Evolutionary conservation across 2,113 vertebrate genomes (phyloP), one percentile per base, ranked within the genome.

Genomic region (Odontesthes bonariensis): DNA sequence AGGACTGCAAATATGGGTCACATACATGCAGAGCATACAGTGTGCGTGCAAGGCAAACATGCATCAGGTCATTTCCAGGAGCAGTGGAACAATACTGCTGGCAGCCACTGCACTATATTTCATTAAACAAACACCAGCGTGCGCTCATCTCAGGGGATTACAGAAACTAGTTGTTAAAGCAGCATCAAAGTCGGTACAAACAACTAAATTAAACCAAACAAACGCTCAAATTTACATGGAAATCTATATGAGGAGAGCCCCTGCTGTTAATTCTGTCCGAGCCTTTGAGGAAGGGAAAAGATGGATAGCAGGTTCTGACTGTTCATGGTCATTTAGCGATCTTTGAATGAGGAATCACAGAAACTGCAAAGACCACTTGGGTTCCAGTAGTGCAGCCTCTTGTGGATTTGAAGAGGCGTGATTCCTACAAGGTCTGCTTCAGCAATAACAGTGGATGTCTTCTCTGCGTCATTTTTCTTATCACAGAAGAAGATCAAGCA

Each of bases 21-120:
- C 83, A 83, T 55, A 83, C 91, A 93, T 92, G 89, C 91, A 91
- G 71, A 81, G 77, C 78, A 69, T 54, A 82, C 19, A 44, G 35
- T 69, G 59, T 22, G 68, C 81, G 32, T 87, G 88, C 90, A 82
- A 62, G 62, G 78, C 85, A 82, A 74, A 83, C 90, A 91, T 91
- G 90, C 89, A 85, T 67, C 70, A 57, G 23, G 27, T 64, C 52
- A 72, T 42, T 53, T 64, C 65, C 61, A 85, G 62, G 59, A 22
- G 23, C 76, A 46, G 51, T 35, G 55, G 16, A 72, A 46, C 10
- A 19, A 33, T 33, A 46, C 49, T 19, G 22, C 33, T 11, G 5
- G 42, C 35, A 63, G 53, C 17, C 6, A 38, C 9, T 9, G 60
- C 32, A 31, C 40, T 16, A 35, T 16, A 31, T 51, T 52, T 70